Percentiles rank a stretch among this genome's conserved stretches.
Conservation (phyloP, 2,888 invertebrate genomes). For the Torymus tubicola region DNA sequence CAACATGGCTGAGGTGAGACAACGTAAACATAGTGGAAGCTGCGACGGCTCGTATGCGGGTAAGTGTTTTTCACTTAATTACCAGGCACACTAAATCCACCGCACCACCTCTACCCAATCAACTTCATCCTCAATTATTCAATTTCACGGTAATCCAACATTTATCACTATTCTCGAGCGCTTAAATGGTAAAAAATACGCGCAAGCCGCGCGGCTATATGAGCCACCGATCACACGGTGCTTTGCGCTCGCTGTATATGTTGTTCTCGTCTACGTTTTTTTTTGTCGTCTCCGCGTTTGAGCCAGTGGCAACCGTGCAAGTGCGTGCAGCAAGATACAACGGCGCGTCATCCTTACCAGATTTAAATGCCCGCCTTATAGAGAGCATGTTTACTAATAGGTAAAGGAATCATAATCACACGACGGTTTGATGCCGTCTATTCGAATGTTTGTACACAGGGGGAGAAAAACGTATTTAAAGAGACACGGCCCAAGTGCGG, state of each 20-base stretch:
- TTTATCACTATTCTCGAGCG: conserved; percentile 1
- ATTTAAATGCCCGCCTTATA: too few relatives aligned
- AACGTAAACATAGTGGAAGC: conserved; percentile 78
- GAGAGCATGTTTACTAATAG: too few relatives aligned
- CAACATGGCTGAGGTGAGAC: conserved; percentile 77
- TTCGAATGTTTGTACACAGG: too few relatives aligned
- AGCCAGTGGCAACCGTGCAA: too few relatives aligned
- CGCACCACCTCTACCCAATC: background rate
- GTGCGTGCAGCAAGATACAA: too few relatives aligned
- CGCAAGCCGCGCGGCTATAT: too few relatives aligned
- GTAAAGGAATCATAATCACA: too few relatives aligned
- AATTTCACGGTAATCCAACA: background rate
- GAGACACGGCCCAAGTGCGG: background rate
- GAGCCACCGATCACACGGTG: too few relatives aligned
- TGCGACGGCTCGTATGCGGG: conserved; percentile 73
- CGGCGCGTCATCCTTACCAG: too few relatives aligned
- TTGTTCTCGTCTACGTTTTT: conserved; percentile 1
- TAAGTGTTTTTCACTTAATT: conserved; percentile 65
- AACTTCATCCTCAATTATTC: background rate
- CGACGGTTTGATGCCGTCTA: too few relatives aligned
- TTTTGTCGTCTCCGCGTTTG: background rate
- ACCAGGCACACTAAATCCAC: background rate
- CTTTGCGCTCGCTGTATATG: conserved; percentile 23
- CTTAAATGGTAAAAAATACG: background rate
- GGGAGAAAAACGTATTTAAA: background rate